A percentile compares a stretch with the other conserved stretches of the same genome.
Evolutionary conservation across 2,113 vertebrate genomes (phyloP).

Genomic region (Nothocercus julius): DNA sequence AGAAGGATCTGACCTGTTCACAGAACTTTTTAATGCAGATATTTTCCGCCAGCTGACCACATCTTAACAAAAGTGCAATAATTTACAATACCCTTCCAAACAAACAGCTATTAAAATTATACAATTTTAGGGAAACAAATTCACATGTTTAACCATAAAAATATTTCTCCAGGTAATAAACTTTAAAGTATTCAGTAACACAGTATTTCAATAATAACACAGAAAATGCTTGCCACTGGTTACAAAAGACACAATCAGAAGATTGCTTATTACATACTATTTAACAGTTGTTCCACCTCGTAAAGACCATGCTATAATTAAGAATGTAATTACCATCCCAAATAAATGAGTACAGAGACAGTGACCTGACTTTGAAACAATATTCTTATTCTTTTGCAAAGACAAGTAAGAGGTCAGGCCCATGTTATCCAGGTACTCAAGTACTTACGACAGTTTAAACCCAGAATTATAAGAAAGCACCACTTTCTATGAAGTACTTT

Average conservation of each 20-base stretch:
- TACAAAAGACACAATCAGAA: conserved; percentile 38
- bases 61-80: conserved; percentile 73
- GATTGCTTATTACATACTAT: neutral
- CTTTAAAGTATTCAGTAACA: conserved; percentile 46
- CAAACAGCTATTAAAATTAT: conserved; percentile 58
- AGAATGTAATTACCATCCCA: neutral
- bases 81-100: conserved; percentile 61
- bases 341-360: conserved; percentile 1
- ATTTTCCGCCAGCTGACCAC: conserved; percentile 45
- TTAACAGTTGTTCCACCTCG: neutral
- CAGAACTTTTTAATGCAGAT: conserved; percentile 42
- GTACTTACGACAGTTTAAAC: conserved; percentile 18
- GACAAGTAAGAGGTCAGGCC: conserved; percentile 5
- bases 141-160: conserved; percentile 66
- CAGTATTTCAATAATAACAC: conserved; percentile 39
- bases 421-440: neutral
- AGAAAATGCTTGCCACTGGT: conserved; percentile 34
- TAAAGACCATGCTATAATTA: neutral
- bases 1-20: conserved; percentile 2
- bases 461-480: conserved; percentile 25
- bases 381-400: conserved; percentile 3
- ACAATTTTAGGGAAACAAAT: conserved; percentile 62
- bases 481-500: conserved; percentile 6
- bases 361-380: neutral
- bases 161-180: conserved; percentile 42